A percentile compares a stretch with the other conserved stretches of the same genome.
phyloP scores from a whole-genome alignment of 1,140 invertebrate genomes.

The Teleogryllus occipitalis region DNA sequence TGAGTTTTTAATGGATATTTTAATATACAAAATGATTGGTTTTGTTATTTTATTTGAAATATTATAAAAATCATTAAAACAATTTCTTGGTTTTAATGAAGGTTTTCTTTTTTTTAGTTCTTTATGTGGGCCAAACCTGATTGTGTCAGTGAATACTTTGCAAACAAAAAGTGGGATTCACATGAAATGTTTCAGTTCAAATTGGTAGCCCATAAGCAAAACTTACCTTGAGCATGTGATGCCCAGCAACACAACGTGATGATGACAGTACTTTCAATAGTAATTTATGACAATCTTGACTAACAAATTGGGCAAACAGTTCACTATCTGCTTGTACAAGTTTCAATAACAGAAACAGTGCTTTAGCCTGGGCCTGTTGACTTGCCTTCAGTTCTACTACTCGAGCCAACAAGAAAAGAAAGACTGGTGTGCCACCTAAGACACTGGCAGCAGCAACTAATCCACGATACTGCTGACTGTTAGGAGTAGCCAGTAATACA shows the following conservation, averaged over 20 bases:
- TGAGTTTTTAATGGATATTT: too few species aligned
- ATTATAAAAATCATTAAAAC: too few species aligned
- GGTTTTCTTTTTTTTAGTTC: too few species aligned
- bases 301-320: constrained; percentile 42
- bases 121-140: too few species aligned
- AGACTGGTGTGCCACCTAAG: constrained; percentile 48
- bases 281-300: constrained; percentile 39
- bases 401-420: constrained; percentile 53
- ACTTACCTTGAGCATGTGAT: constrained; percentile 43
- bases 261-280: constrained; percentile 46
- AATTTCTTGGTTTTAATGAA: too few species aligned
- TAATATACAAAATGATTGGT: too few species aligned
- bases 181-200: too few species aligned
- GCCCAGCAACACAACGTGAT: constrained; percentile 39
- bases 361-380: constrained; percentile 47
- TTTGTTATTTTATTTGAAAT: too few species aligned
- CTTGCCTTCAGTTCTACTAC: constrained; percentile 49
- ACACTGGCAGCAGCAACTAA: constrained; percentile 44
- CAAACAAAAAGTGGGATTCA: too few species aligned
- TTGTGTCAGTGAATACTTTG: too few species aligned
- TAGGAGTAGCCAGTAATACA: constrained; percentile 33
- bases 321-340: constrained; percentile 42
- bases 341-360: constrained; percentile 45
- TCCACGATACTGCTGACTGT: constrained; percentile 41
- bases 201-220: not conserved